Evolutionary conservation across 2,113 vertebrate genomes (phyloP), one percentile per base, ranked within the genome.

Genomic region (Tringa solitaria): DNA sequence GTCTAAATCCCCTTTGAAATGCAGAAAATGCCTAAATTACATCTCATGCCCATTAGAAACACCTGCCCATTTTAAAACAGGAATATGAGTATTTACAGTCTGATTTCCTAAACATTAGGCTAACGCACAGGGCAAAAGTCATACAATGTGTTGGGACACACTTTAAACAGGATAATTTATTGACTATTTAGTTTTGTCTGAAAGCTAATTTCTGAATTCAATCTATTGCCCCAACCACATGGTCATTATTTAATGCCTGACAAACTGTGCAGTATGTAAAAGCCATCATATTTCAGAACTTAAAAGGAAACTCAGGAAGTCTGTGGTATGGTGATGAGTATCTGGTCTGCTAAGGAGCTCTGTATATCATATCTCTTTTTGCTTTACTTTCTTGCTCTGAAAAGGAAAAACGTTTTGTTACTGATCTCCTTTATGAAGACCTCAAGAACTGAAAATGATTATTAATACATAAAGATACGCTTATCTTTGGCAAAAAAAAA

Each of bases 401-500:
- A 95, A 90, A 86, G 54, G 68, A 89, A 90, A 95, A 12, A 8
- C 3, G 53, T 90, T 91, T 82, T 94, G 26, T 82, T 85, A 85
- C 53, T 85, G 74, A 94, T 91, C 77, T 89, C 60, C 73, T 92
- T 84, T 93, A 94, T 82, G 82, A 94, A 96, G 84, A 95, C 39
- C 70, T 94, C 69, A 91, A 95, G 77, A 95, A 65, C 24, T 48
- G 48, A 85, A 93, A 95, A 91, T 76, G 8, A 69, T 78, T 89
- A 91, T 89, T 79, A 96, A 91, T 87, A 82, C 30, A 46, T 92
- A 87, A 95, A 96, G 94, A 94, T 82, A 89, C 2, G 27, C 14
- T 35, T 89, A 75, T 89, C 87, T 93, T 79, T 87, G 51, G 30
- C 4, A 26, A 67, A 59, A 73, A 39, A 68, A 9, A 54, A 57